phyloP scores from a whole-genome alignment of 2,113 vertebrate genomes.

The Hyla sarda region DNA sequence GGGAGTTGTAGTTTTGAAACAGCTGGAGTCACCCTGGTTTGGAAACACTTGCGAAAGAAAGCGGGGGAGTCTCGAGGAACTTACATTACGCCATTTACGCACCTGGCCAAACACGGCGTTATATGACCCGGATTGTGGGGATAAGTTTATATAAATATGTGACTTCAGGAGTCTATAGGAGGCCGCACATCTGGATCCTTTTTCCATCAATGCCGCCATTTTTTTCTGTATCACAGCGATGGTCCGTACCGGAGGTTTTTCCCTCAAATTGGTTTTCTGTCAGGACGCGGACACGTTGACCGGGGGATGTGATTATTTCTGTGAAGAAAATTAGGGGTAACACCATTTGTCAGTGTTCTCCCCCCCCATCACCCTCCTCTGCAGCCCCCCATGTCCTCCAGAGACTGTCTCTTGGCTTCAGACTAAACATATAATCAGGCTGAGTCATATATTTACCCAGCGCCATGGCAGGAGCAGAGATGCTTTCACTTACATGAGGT shows the following conservation, averaged over 20 bases:
- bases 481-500: conserved; percentile 57
- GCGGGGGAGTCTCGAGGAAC: background rate
- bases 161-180: background rate
- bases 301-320: conserved; percentile 36
- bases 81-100: background rate
- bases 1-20: no score
- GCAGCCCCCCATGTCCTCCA: conserved; percentile 35
- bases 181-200: no score
- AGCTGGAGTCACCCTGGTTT: no score
- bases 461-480: conserved; percentile 63
- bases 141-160: conserved; percentile 24
- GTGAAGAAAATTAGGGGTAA: conserved; percentile 50
- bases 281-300: background rate
- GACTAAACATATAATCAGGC: conserved; percentile 65
- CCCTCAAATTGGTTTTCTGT: background rate
- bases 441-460: conserved; percentile 67
- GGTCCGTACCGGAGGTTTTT: background rate
- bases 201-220: background rate
- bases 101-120: conserved; percentile 26
- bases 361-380: conserved; percentile 50
- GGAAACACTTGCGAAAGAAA: no score
- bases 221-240: background rate
- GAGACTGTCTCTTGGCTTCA: conserved; percentile 62
- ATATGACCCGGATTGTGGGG: conserved; percentile 12
- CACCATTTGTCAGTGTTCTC: conserved; percentile 57